Conservation (phyloP, 30 jellyfish, hydroid and myxozoan genomes). For the Clytia hemisphaerica region DNA sequence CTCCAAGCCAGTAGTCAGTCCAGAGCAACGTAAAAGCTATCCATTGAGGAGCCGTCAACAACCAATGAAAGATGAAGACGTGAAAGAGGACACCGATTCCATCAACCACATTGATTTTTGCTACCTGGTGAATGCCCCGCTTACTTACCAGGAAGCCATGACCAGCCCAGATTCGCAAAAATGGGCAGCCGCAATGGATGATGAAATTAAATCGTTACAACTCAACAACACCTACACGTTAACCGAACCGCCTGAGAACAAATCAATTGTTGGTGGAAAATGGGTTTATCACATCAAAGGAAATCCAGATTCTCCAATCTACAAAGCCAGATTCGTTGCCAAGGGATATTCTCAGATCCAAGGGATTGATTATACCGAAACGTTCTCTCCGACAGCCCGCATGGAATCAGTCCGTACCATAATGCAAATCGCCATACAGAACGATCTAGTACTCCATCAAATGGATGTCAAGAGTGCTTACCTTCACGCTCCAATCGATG, state of each 20-base stretch:
- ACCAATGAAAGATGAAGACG: too few species aligned
- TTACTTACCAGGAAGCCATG: neutral
- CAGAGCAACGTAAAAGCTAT: too few species aligned
- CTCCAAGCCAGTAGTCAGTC: too few species aligned
- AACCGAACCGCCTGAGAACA: neutral
- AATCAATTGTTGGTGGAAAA: neutral
- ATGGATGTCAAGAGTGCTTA: conserved; percentile 34
- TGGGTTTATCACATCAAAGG: conserved; percentile 5
- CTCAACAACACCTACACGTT: conserved; percentile 2
- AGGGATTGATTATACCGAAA: neutral
- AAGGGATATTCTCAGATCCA: neutral
- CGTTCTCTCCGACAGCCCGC: conserved; percentile 27
- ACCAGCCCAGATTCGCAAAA: neutral
- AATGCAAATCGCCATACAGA: conserved; percentile 18
- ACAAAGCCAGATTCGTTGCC: neutral
- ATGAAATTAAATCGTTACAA: neutral
- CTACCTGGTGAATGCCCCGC: neutral
- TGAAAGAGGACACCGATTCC: too few species aligned
- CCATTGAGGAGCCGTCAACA: too few species aligned
- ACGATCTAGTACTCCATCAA: conserved; percentile 3
- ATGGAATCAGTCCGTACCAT: conserved; percentile 24
- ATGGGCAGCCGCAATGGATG: conserved; percentile 1
- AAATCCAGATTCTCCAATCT: neutral
- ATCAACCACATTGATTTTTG: too few species aligned
- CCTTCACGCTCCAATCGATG: conserved; percentile 24